Evolutionary conservation across 2,113 vertebrate genomes (phyloP).

Genomic region (Pteropus alecto): DNA sequence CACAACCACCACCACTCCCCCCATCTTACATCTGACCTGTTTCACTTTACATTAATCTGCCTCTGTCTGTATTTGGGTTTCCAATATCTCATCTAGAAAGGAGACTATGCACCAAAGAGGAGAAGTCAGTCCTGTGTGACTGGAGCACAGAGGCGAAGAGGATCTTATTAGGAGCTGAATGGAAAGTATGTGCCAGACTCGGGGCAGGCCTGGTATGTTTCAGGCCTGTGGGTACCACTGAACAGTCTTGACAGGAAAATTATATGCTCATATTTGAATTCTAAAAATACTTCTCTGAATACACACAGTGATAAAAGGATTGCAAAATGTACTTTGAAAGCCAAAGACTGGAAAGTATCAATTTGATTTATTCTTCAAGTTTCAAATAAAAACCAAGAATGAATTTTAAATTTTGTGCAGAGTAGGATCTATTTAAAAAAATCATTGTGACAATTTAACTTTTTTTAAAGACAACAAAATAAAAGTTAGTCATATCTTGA

Average conservation of each 20-base stretch:
- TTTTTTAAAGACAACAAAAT: not conserved
- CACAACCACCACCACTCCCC: not conserved
- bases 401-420: not conserved
- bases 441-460: not conserved
- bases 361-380: not conserved
- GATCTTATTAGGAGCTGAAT: not conserved
- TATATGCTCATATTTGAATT: not conserved
- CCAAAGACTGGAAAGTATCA: not conserved
- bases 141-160: not conserved
- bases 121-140: not conserved
- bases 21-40: not conserved
- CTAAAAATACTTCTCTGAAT: not conserved
- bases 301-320: not conserved
- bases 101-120: not conserved
- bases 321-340: slow-evolving; percentile 1
- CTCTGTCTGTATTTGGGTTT: not conserved
- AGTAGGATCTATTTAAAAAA: not conserved
- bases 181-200: not conserved
- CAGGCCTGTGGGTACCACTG: not conserved
- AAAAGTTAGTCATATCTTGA: not conserved
- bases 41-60: not conserved
- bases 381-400: slow-evolving; percentile 13
- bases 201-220: not conserved
- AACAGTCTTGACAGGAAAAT: not conserved
- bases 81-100: not conserved